Evolutionary conservation across 2,113 vertebrate genomes (phyloP).

Genomic region (Fregata magnificens): DNA sequence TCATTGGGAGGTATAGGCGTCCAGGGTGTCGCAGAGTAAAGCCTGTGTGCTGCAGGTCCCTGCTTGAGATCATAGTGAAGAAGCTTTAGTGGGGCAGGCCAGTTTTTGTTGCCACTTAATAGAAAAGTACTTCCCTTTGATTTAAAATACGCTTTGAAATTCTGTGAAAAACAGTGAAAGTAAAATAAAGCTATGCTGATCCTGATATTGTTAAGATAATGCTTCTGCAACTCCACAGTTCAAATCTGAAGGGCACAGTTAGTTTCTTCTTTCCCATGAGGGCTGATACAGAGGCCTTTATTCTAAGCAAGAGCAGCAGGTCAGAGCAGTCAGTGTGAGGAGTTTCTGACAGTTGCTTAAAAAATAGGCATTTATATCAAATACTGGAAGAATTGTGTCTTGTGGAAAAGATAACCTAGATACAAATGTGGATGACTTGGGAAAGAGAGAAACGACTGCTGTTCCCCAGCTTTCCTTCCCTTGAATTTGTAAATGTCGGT

Average conservation of each 20-base stretch:
- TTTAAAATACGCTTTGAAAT: background rate
- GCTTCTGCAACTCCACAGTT: background rate
- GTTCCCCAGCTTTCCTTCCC: background rate
- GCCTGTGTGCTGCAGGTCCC: fast-evolving
- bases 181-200: background rate
- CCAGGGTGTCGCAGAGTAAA: fast-evolving
- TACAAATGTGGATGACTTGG: background rate
- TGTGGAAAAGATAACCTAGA: background rate
- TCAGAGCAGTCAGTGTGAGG: background rate
- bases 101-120: background rate
- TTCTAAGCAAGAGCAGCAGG: background rate
- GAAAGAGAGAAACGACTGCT: background rate
- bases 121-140: background rate
- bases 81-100: background rate
- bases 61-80: background rate
- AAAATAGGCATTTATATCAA: background rate
- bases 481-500: background rate
- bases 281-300: background rate
- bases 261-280: background rate
- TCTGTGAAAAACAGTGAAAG: background rate
- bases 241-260: background rate
- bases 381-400: background rate
- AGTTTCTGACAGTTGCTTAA: background rate
- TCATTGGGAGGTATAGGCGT: fast-evolving
- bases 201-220: background rate